Evolutionary conservation across 1,140 invertebrate genomes (phyloP), one percentile per base, ranked within the genome.

Genomic region (Formica exsecta): DNA sequence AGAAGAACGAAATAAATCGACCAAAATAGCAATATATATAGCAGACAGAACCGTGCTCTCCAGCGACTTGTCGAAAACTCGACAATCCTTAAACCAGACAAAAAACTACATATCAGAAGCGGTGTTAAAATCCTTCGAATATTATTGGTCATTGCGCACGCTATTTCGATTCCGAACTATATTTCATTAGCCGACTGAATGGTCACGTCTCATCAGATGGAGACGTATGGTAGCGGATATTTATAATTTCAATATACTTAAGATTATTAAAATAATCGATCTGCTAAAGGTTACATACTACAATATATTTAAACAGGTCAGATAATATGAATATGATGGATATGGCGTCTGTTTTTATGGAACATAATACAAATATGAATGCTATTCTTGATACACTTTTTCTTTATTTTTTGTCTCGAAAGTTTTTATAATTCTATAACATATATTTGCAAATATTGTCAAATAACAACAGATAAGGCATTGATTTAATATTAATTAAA

Each of bases 61-160:
- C 1, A 3, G 3, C 1, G 7, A 38, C 8, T 68, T 11, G 32
- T 19, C n/a, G 51, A 59, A 64, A 51, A 57, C 3, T 80, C 66
- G 7, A 38, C 22, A 38, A 81, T 57, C 9, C 77, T 66, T 25
- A 57, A 54, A 25, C 77, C 77, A 38, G n/a, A 54, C 3, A 81
- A 6, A 13, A 41, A 81, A 25, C 29, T 68, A n/a, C 41, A 38
- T n/a, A 81, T 48, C 4, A 65, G 8, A 36, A 77, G 11, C 6
- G 75, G 41, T 25, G 5, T 22, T 9, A 77, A 77, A 64, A 65
- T 57, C 2, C 5, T 51, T 29, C 6, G 61, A 77, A 75, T 75
- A 29, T 22, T 22, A 22, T 22, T 22, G 22, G 22, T 41, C 41
- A 57, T 81, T 9, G 32, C 19, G 8, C 32, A 41, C 6, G 19